Percentiles rank a stretch among this genome's conserved stretches.
These are phyloP conservation scores for Onychostoma macrolepis DNA, from an alignment of 2,113 vertebrate genomes.

Conservation along the genomic window DNA sequence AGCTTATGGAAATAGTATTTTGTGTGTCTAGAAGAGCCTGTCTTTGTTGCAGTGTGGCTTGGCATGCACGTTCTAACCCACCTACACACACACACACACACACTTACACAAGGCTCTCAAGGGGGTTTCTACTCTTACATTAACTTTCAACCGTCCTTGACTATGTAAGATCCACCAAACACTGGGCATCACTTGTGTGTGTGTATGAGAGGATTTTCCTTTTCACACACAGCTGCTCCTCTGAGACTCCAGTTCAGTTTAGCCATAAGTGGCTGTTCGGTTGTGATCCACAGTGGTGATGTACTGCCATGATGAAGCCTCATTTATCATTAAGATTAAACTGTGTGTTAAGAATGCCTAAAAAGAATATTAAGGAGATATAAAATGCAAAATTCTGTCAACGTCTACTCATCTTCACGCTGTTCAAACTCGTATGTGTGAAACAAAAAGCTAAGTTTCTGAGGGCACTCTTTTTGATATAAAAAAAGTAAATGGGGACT, in stretches of 20 bases:
- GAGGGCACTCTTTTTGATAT: background rate
- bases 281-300: background rate
- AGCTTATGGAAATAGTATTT: background rate
- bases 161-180: conserved; percentile 20
- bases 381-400: background rate
- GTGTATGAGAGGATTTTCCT: conserved; percentile 34
- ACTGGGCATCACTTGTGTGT: conserved; percentile 12
- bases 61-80: background rate
- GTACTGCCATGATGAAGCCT: background rate
- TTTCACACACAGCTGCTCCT: conserved; percentile 22
- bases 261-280: conserved; percentile 5
- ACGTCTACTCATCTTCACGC: background rate
- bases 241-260: conserved; percentile 30
- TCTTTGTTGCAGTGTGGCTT: background rate
- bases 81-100: conserved; percentile 11
- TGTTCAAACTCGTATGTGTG: background rate
- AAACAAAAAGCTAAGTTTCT: background rate
- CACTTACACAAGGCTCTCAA: conserved; percentile 25
- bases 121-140: conserved; percentile 41
- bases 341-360: background rate
- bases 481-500: background rate
- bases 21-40: background rate
- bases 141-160: conserved; percentile 58
- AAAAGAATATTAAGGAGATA: background rate
- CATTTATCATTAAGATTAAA: background rate